These are phyloP conservation scores for Notospermus geniculatus DNA, from an alignment of 1,140 invertebrate genomes.

Conservation along the genomic window DNA sequence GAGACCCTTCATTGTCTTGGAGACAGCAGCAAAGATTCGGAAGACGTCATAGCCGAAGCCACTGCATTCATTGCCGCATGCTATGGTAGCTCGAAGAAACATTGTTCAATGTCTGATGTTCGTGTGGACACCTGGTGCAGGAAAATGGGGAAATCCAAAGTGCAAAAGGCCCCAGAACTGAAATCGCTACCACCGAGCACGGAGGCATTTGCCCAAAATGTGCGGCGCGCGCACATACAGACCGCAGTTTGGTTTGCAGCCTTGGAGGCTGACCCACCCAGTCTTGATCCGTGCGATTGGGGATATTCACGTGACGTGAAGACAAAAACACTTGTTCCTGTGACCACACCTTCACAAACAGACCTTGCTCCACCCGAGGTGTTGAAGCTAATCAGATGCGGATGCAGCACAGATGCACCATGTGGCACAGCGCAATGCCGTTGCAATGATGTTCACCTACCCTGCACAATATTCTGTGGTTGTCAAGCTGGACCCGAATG, in stretches of 20 bases:
- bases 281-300: background rate
- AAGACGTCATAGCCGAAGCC: background rate
- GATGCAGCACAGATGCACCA: background rate
- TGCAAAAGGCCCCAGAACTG: background rate
- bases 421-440: constrained; percentile 1
- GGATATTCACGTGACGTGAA: background rate
- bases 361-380: background rate
- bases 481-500: background rate
- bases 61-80: background rate
- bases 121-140: background rate
- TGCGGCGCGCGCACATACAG: background rate
- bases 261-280: background rate
- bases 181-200: background rate
- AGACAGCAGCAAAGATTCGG: background rate
- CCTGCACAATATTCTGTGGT: background rate
- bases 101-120: background rate
- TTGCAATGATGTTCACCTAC: background rate
- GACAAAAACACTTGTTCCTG: background rate
- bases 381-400: background rate
- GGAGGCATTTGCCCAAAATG: background rate
- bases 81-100: background rate
- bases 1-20: background rate
- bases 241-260: background rate
- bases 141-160: constrained; percentile 1
- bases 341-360: background rate